These are phyloP conservation scores for Molossus molossus DNA, from an alignment of 2,797 vertebrate genomes.

Conservation along the genomic window DNA sequence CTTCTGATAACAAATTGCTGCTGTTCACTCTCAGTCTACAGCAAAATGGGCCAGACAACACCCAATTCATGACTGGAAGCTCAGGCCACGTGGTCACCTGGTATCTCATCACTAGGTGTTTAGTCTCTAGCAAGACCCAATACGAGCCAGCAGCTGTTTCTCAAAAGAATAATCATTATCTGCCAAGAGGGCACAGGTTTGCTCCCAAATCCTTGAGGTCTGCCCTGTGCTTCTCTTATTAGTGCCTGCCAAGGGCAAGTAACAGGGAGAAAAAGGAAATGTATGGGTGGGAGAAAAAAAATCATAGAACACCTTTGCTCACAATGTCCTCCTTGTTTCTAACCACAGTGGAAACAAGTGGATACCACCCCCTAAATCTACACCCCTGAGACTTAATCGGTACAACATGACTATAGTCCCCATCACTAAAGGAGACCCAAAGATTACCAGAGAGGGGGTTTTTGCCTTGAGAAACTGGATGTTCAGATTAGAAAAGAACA, in stretches of 20 bases:
- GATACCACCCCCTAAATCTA: not conserved
- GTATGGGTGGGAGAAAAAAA: not conserved
- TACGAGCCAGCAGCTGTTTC: not conserved
- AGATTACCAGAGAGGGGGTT: not conserved
- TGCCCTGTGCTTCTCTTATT: not conserved
- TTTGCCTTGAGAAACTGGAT: constrained; percentile 28
- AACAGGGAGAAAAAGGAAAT: not conserved
- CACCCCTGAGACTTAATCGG: not conserved
- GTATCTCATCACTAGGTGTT: not conserved
- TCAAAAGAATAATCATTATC: constrained; percentile 13
- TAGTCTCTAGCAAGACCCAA: not conserved
- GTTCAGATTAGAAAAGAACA: constrained; percentile 36
- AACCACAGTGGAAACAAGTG: not conserved
- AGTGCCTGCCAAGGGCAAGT: not conserved
- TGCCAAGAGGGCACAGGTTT: not conserved
- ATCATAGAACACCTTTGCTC: not conserved
- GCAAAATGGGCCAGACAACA: not conserved
- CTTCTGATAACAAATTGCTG: not conserved
- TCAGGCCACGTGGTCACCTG: not conserved
- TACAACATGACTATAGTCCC: not conserved
- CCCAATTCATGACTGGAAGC: not conserved
- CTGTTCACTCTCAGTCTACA: not conserved
- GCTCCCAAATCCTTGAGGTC: not conserved
- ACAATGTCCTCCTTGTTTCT: constrained; percentile 5
- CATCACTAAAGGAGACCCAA: not conserved